A percentile compares a stretch with the other conserved stretches of the same genome.
phyloP scores from a whole-genome alignment of 2,888 invertebrate species.

The Agapetus fuscipes region DNA sequence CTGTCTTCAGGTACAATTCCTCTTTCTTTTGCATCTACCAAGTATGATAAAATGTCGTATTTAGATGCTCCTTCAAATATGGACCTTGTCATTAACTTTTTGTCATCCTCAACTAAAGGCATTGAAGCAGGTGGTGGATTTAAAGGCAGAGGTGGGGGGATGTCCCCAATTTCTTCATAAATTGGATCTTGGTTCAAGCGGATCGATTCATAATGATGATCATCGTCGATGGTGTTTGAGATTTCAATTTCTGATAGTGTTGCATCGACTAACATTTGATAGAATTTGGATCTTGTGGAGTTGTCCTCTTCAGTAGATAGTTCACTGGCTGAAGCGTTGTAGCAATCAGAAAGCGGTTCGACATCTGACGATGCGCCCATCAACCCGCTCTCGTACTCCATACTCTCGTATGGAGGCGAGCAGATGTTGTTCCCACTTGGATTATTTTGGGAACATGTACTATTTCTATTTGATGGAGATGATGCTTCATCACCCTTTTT shows the following conservation, averaged over 20 bases:
- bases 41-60: conserved; percentile 80
- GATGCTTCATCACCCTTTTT: conserved; percentile 24
- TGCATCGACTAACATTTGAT: conserved; percentile 62
- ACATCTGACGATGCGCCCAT: conserved; percentile 42
- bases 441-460: conserved; percentile 30
- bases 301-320: conserved; percentile 56
- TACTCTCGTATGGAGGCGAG: conserved; percentile 66
- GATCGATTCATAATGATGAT: conserved; percentile 67
- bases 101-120: conserved; percentile 58
- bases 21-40: conserved; percentile 77
- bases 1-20: conserved; percentile 61
- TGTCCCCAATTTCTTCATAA: conserved; percentile 66
- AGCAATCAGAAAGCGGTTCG: conserved; percentile 58
- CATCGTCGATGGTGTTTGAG: conserved; percentile 49
- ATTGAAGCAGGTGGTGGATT: conserved; percentile 67
- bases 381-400: conserved; percentile 57
- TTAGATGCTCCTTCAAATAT: conserved; percentile 78
- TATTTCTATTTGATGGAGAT: conserved; percentile 20
- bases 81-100: conserved; percentile 53
- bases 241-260: conserved; percentile 59
- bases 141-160: conserved; percentile 69
- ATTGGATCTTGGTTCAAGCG: conserved; percentile 60
- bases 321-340: conserved; percentile 59
- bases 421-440: conserved; percentile 44
- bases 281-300: conserved; percentile 59